Percentiles rank a stretch among this genome's conserved stretches.
These are phyloP conservation scores for Sebastes glaucus DNA, from an alignment of 2,797 vertebrate species.

Conservation along the genomic window DNA sequence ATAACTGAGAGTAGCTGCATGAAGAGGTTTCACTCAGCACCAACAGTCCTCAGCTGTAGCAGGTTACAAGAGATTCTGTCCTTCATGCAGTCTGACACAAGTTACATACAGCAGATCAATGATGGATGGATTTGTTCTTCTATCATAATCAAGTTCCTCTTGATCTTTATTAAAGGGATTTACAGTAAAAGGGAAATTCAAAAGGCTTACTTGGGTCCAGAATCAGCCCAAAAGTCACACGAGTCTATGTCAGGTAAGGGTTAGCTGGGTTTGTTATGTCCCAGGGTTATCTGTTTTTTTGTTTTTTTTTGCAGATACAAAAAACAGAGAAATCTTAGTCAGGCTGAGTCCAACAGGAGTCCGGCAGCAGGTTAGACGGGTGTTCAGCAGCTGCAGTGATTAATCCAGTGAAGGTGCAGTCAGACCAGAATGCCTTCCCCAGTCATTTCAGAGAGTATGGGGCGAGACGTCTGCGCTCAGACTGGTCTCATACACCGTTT, in stretches of 20 bases:
- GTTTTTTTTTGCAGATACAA: neutral
- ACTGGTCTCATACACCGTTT: too few relatives aligned
- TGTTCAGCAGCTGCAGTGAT: neutral
- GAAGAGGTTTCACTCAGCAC: slow-evolving; percentile 12
- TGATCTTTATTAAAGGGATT: neutral
- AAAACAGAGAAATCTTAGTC: neutral
- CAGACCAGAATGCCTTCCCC: too few relatives aligned
- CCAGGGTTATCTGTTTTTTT: neutral
- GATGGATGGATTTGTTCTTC: neutral
- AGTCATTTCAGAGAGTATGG: too few relatives aligned
- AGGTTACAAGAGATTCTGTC: neutral
- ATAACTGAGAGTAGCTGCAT: slow-evolving; percentile 19
- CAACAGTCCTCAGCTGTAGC: neutral
- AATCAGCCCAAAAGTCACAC: neutral
- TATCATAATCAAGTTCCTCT: neutral
- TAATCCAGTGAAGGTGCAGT: too few relatives aligned
- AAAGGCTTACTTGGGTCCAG: neutral
- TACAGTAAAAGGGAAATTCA: neutral
- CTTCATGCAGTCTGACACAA: neutral
- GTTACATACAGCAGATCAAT: neutral
- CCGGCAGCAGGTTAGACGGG: neutral
- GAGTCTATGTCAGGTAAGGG: neutral
- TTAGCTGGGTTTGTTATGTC: neutral
- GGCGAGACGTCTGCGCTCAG: too few relatives aligned
- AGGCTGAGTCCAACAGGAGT: neutral